Evolutionary conservation across 64 coral and sea anemone species (phyloP).

Genomic region (Acropora tenuis): DNA sequence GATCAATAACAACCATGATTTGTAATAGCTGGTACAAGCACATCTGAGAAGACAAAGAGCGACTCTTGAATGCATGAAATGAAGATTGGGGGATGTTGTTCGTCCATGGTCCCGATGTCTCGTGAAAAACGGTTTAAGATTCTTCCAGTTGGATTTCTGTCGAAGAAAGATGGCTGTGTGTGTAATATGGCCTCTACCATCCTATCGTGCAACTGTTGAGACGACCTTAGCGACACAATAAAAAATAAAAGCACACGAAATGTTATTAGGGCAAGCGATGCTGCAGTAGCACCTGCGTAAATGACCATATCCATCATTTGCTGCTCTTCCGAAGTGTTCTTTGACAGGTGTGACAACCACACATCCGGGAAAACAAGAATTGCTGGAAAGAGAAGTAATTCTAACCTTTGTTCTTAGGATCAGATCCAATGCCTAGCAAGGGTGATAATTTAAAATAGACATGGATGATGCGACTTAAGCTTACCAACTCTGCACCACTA

Average conservation of each 20-base stretch:
- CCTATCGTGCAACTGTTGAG: conserved; percentile 73
- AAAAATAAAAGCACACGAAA: conserved; percentile 73
- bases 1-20: conserved; percentile 19
- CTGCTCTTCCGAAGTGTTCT: background rate
- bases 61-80: background rate
- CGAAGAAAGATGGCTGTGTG: conserved; percentile 81
- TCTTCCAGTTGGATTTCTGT: conserved; percentile 79
- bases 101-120: conserved; percentile 57
- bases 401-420: too few relatives aligned
- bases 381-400: background rate
- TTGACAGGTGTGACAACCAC: background rate
- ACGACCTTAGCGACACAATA: conserved; percentile 61
- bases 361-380: background rate
- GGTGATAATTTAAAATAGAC: too few relatives aligned
- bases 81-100: conserved; percentile 1
- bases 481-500: too few relatives aligned
- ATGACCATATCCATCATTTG: conserved; percentile 30
- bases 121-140: conserved; percentile 57
- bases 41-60: conserved; percentile 9
- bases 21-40: conserved; percentile 13
- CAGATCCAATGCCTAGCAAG: too few relatives aligned
- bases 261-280: conserved; percentile 47
- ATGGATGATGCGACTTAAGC: too few relatives aligned
- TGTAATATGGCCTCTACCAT: conserved; percentile 79
- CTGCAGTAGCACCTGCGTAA: conserved; percentile 55